These are phyloP conservation scores for Todiramphus chloris DNA, from an alignment of 2,113 vertebrate species.

Conservation along the genomic window DNA sequence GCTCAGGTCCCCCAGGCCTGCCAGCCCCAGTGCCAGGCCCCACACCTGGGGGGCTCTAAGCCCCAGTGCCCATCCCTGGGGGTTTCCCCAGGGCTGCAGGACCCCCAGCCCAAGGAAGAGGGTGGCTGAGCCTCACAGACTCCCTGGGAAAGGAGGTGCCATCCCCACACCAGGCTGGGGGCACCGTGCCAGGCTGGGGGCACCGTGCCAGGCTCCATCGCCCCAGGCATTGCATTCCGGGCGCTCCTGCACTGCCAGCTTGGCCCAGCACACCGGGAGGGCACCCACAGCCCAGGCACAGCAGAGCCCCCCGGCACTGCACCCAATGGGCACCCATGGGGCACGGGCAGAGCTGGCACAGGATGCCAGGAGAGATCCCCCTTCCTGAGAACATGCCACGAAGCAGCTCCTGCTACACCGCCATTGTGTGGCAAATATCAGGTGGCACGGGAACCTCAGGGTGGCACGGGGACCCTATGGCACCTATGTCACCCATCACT, in stretches of 20 bases:
- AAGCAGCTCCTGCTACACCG: not conserved
- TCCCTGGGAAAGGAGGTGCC: not conserved
- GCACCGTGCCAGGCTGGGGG: not conserved
- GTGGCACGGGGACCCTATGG: not conserved
- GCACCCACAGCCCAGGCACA: not conserved
- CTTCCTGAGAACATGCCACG: fast-evolving
- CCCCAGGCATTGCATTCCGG: not conserved
- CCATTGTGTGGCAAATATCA: not conserved
- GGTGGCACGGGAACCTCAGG: not conserved
- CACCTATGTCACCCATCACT: not conserved
- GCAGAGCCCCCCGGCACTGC: not conserved
- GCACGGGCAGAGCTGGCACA: not conserved
- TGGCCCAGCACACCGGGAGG: not conserved
- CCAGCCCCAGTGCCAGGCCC: not conserved
- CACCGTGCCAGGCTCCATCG: not conserved
- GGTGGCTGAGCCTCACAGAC: not conserved
- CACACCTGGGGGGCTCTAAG: not conserved
- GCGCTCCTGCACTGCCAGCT: not conserved
- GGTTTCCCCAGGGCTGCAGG: no score
- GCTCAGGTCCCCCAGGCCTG: not conserved
- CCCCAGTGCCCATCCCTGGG: not conserved
- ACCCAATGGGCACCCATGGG: not conserved
- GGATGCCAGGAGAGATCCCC: not conserved
- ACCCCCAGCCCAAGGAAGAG: not conserved
- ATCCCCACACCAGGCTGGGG: not conserved